Evolutionary conservation across 2,888 invertebrate genomes (phyloP).

Genomic region (Hydropsyche betteni): DNA sequence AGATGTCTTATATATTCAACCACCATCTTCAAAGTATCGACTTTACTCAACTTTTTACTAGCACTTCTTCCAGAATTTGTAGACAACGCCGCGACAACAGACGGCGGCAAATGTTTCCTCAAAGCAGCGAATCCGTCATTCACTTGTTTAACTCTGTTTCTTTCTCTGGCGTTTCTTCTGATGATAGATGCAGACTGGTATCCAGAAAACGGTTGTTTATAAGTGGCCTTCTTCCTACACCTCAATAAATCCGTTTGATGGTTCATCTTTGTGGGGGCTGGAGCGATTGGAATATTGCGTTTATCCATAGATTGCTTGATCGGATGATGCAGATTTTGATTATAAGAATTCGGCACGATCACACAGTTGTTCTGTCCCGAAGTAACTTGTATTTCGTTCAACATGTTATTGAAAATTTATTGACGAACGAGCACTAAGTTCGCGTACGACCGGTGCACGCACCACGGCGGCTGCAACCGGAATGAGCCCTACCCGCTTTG

Average conservation of each 20-base stretch:
- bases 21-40: conserved; percentile 88
- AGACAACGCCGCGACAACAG: conserved; percentile 75
- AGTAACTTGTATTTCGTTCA: conserved; percentile 67
- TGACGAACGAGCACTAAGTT: conserved; percentile 17
- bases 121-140: conserved; percentile 92
- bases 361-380: conserved; percentile 69
- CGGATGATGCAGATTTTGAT: conserved; percentile 62
- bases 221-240: conserved; percentile 80
- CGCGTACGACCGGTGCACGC: conserved; percentile 28
- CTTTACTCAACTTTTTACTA: conserved; percentile 87
- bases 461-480: conserved; percentile 47
- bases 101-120: conserved; percentile 86
- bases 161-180: conserved; percentile 90
- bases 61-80: conserved; percentile 76
- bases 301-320: conserved; percentile 58
- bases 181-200: conserved; percentile 88
- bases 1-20: conserved; percentile 91
- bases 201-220: conserved; percentile 69
- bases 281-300: conserved; percentile 67
- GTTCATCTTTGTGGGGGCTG: conserved; percentile 67
- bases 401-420: conserved; percentile 56
- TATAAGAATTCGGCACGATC: conserved; percentile 67
- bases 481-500: conserved; percentile 50
- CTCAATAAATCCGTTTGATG: conserved; percentile 67
- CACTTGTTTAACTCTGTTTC: conserved; percentile 95